phyloP scores from a whole-genome alignment of 1,140 invertebrate genomes.

The Drosophila parabipectinata region DNA sequence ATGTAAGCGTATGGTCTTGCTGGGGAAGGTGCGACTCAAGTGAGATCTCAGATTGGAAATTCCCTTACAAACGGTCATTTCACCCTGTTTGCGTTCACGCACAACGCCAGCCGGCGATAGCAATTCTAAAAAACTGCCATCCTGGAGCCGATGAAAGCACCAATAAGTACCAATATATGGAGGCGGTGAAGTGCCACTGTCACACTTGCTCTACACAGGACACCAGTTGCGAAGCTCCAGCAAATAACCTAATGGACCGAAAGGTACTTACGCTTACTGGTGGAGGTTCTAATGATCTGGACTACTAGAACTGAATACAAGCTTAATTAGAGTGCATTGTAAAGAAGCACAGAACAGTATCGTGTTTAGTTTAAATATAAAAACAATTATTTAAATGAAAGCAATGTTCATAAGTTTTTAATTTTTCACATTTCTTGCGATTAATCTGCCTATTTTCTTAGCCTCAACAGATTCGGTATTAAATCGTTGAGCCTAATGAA shows the following conservation, averaged over 20 bases:
- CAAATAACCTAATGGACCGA: conserved; percentile 62
- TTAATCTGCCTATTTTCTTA: not conserved
- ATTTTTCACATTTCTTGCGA: not conserved
- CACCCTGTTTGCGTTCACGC: conserved; percentile 94
- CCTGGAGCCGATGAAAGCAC: conserved; percentile 85
- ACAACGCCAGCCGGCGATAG: conserved; percentile 85
- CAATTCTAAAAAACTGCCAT: conserved; percentile 88
- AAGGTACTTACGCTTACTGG: conserved; percentile 61
- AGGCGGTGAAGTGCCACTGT: conserved; percentile 87
- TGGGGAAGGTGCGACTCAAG: conserved; percentile 93
- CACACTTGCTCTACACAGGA: conserved; percentile 83
- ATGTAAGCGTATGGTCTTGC: conserved; percentile 90
- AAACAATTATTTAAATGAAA: conserved; percentile 8
- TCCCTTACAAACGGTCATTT: conserved; percentile 92
- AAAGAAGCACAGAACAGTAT: conserved; percentile 10
- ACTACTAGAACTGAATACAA: conserved; percentile 56
- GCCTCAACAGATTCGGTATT: not conserved
- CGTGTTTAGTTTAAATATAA: conserved; percentile 40
- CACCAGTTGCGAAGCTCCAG: conserved; percentile 81
- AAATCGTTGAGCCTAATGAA: not conserved
- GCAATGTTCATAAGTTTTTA: too few species aligned
- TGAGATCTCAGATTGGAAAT: conserved; percentile 94
- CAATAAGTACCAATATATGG: conserved; percentile 87
- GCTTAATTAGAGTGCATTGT: not conserved
- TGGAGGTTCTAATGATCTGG: conserved; percentile 60